These are phyloP conservation scores for Dolichotis patagonum DNA, from an alignment of 2,113 vertebrate genomes.

Conservation along the genomic window DNA sequence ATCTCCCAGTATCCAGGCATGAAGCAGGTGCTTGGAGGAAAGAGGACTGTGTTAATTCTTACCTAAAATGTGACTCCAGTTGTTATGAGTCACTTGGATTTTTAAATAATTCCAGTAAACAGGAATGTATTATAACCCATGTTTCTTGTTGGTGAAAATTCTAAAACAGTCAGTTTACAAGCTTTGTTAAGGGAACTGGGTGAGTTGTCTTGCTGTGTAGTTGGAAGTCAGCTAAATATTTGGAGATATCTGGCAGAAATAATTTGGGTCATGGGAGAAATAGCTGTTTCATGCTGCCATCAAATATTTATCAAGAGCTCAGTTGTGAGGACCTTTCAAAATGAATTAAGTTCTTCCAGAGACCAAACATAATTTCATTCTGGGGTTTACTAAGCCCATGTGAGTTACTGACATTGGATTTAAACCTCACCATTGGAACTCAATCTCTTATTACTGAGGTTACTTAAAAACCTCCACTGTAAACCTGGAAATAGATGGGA, in stretches of 20 bases:
- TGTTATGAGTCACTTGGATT: not conserved
- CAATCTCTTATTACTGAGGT: not conserved
- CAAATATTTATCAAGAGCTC: conserved; percentile 29
- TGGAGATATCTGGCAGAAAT: not conserved
- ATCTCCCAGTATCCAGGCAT: too few relatives aligned
- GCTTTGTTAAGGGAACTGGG: not conserved
- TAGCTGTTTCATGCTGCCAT: not conserved
- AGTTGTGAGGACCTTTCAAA: not conserved
- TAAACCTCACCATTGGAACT: not conserved
- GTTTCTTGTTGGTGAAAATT: not conserved
- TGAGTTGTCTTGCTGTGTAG: not conserved
- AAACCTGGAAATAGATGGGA: not conserved
- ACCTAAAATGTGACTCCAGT: rapidly evolving
- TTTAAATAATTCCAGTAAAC: too few relatives aligned
- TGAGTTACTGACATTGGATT: not conserved
- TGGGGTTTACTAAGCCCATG: not conserved
- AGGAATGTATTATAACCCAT: not conserved
- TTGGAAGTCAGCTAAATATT: not conserved
- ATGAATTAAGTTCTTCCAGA: conserved; percentile 40
- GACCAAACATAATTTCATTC: not conserved
- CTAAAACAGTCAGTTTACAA: not conserved
- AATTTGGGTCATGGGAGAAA: conserved; percentile 16
- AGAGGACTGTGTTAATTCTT: not conserved
- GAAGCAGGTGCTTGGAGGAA: too few relatives aligned
- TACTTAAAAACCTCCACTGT: not conserved